Evolutionary conservation across 2,113 vertebrate species (phyloP).

Genomic region (Hyperopisus bebe): DNA sequence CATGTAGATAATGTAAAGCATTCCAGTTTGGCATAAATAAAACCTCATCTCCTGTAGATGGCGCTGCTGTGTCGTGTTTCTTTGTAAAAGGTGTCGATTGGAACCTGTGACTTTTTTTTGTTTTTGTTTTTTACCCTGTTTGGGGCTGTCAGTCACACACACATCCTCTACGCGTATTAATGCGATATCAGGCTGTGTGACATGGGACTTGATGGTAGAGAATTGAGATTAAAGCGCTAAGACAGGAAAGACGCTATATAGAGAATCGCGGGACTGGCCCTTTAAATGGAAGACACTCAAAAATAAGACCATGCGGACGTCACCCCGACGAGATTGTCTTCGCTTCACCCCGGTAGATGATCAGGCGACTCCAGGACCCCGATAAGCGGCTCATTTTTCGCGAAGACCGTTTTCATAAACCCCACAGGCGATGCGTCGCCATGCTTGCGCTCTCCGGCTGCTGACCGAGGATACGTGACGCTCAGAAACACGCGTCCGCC

Average conservation of each 20-base stretch:
- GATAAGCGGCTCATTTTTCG: neutral
- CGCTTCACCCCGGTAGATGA: neutral
- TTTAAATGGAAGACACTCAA: neutral
- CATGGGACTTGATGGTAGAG: neutral
- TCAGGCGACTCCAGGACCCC: neutral
- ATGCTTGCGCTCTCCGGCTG: neutral
- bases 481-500: neutral
- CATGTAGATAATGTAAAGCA: constrained; percentile 9
- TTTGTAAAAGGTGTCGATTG: neutral
- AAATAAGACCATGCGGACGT: neutral
- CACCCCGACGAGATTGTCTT: neutral
- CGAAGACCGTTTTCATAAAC: neutral
- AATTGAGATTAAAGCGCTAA: neutral
- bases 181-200: neutral
- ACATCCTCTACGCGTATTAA: neutral
- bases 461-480: neutral
- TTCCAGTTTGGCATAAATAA: constrained; percentile 6
- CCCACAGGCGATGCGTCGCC: neutral
- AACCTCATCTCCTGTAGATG: neutral
- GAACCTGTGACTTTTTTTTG: neutral
- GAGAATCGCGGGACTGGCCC: neutral
- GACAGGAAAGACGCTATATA: neutral
- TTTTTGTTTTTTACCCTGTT: neutral
- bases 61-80: neutral
- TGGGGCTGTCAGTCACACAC: neutral